A percentile compares a stretch with the other conserved stretches of the same genome.
These are phyloP conservation scores for Brachirus orientalis DNA, from an alignment of 2,113 vertebrate species.

Conservation along the genomic window DNA sequence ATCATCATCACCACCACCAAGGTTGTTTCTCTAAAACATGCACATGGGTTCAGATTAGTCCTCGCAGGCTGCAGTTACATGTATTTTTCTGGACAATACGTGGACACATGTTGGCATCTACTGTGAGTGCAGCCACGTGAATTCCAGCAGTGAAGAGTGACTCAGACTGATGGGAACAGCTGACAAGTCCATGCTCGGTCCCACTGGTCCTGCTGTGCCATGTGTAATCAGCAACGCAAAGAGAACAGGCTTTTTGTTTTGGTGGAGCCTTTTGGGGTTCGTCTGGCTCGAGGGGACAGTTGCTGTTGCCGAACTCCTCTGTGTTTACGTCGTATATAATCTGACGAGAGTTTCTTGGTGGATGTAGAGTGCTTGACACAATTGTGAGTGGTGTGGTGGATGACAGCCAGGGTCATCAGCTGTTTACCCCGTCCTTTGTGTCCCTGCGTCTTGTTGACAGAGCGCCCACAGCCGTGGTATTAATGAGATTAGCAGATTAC, in stretches of 20 bases:
- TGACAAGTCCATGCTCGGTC: constrained; percentile 35
- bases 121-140: constrained; percentile 19
- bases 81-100: constrained; percentile 23
- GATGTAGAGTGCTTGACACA: not conserved
- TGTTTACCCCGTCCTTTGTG: constrained; percentile 71
- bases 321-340: constrained; percentile 24
- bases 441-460: constrained; percentile 63
- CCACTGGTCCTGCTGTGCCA: constrained; percentile 37
- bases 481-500: constrained; percentile 85
- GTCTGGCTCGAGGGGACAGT: constrained; percentile 38
- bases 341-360: constrained; percentile 27
- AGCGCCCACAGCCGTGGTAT: constrained; percentile 57
- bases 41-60: not conserved
- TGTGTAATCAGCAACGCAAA: constrained; percentile 30
- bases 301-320: constrained; percentile 6
- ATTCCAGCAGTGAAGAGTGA: constrained; percentile 16
- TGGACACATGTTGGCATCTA: constrained; percentile 24
- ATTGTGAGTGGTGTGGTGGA: constrained; percentile 27
- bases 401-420: constrained; percentile 65
- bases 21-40: not conserved
- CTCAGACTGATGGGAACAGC: constrained; percentile 63
- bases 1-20: not conserved
- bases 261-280: constrained; percentile 38
- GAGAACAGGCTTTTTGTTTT: constrained; percentile 11
- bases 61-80: no score